These are phyloP conservation scores for Deroplatys truncata DNA, from an alignment of 2,888 invertebrate species.

Conservation along the genomic window DNA sequence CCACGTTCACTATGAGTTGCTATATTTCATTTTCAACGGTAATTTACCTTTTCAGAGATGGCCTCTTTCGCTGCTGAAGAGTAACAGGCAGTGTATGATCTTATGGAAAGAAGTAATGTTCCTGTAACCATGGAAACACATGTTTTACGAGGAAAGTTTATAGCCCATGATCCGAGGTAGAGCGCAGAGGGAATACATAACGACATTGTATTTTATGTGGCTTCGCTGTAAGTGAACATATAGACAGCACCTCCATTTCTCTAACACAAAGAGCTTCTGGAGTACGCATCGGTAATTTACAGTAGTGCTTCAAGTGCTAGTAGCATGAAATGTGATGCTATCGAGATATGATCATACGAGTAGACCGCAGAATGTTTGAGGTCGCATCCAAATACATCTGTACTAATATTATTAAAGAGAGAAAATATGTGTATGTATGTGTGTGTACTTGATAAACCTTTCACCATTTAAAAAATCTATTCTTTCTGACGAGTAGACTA, in stretches of 20 bases:
- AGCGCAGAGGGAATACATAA: not conserved
- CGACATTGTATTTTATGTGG: not conserved
- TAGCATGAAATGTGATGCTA: no score
- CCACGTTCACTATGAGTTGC: not conserved
- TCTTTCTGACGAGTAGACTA: no score
- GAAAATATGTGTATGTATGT: no score
- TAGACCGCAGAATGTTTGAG: no score
- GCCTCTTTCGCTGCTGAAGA: not conserved
- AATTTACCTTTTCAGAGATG: not conserved
- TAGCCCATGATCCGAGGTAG: not conserved
- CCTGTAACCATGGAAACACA: not conserved
- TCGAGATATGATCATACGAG: no score
- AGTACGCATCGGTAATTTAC: no score
- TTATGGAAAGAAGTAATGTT: conserved; percentile 31
- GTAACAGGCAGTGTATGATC: not conserved
- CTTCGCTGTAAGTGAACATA: not conserved
- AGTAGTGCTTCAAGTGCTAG: no score
- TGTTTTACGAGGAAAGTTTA: not conserved
- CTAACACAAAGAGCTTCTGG: no score
- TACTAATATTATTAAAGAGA: no score
- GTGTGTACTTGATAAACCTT: no score
- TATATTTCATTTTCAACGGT: not conserved
- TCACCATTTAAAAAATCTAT: no score
- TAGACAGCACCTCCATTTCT: not conserved
- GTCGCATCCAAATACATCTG: no score